These are phyloP conservation scores for Takifugu bimaculatus DNA, from an alignment of 2,113 vertebrate genomes.

Conservation along the genomic window DNA sequence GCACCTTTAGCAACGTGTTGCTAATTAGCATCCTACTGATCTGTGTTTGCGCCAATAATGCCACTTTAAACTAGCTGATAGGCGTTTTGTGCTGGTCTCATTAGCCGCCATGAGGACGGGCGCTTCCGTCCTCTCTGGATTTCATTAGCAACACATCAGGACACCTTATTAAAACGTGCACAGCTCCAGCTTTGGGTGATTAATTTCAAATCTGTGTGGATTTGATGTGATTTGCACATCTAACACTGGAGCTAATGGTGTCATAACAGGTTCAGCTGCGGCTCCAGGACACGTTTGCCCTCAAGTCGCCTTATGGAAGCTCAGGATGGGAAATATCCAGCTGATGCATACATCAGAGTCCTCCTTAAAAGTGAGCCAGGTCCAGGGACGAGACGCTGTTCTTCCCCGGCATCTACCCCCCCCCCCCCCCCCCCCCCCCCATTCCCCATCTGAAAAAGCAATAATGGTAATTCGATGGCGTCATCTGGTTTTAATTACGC, in stretches of 20 bases:
- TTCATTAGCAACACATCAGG: neutral
- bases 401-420: neutral
- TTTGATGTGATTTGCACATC: neutral
- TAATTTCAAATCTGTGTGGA: neutral
- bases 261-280: neutral
- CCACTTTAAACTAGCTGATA: neutral
- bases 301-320: neutral
- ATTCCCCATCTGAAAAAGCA: conserved; percentile 22
- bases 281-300: neutral
- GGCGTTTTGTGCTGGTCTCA: neutral
- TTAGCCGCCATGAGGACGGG: neutral
- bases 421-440: neutral
- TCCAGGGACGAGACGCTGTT: conserved; percentile 3
- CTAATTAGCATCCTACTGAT: too few relatives aligned
- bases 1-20: too few relatives aligned
- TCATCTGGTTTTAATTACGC: conserved; percentile 41
- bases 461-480: conserved; percentile 39
- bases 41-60: too few relatives aligned
- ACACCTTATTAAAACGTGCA: conserved; percentile 5
- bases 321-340: neutral
- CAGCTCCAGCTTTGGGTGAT: conserved; percentile 4
- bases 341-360: neutral
- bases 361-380: conserved; percentile 8
- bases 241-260: neutral
- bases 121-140: neutral